These are phyloP conservation scores for Steinernema hermaphroditum DNA, from an alignment of 2,888 invertebrate genomes.

Conservation along the genomic window DNA sequence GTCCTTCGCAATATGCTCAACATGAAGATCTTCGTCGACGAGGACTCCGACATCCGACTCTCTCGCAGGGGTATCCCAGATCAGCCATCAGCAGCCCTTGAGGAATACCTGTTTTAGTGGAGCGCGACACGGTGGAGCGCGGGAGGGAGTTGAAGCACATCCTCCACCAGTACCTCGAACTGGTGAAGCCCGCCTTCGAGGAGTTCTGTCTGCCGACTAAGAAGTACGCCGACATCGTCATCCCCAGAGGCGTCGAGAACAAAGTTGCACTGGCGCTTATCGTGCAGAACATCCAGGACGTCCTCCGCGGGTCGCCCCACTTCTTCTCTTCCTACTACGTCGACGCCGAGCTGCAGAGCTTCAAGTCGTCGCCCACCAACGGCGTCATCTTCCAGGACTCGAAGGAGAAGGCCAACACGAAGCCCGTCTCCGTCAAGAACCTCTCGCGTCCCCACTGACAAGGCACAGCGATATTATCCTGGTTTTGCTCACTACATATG, in stretches of 20 bases:
- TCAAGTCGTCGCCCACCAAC: too few relatives aligned
- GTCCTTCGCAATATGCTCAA: slow-evolving; percentile 91
- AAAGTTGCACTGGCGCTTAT: slow-evolving; percentile 91
- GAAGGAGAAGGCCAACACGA: background rate
- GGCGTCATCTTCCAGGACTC: too few relatives aligned
- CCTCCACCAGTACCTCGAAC: slow-evolving; percentile 81
- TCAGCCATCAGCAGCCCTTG: too few relatives aligned
- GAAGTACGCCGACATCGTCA: slow-evolving; percentile 98
- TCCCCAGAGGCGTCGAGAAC: slow-evolving; percentile 97
- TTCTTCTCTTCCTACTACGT: background rate
- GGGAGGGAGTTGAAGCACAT: slow-evolving; percentile 91
- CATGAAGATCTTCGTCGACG: slow-evolving; percentile 99
- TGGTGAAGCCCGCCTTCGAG: slow-evolving; percentile 98
- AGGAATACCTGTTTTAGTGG: slow-evolving; percentile 73
- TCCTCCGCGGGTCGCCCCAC: slow-evolving; percentile 70
- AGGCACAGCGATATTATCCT: background rate
- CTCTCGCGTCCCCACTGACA: background rate
- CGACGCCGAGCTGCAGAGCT: too few relatives aligned
- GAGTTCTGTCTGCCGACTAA: slow-evolving; percentile 80
- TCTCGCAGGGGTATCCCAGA: slow-evolving; percentile 81
- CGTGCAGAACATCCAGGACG: slow-evolving; percentile 92
- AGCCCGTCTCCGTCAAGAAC: background rate
- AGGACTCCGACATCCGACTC: slow-evolving; percentile 92
- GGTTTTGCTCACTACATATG: background rate
- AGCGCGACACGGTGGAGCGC: slow-evolving; percentile 90